Evolutionary conservation across 2,888 invertebrate genomes (phyloP).

Genomic region (Sepiola atlantica): DNA sequence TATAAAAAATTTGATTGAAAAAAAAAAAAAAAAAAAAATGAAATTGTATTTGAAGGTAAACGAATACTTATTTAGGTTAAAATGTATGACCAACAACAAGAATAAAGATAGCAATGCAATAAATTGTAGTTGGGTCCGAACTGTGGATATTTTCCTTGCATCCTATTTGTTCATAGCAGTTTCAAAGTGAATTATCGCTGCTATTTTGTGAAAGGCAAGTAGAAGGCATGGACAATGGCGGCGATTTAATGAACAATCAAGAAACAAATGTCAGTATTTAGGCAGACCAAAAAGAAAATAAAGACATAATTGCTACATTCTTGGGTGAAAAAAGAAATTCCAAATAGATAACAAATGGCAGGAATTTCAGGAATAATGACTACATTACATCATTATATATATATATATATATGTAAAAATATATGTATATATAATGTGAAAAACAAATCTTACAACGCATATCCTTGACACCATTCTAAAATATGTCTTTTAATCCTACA

Average conservation of each 20-base stretch:
- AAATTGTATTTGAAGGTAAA: background rate
- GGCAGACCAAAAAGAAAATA: background rate
- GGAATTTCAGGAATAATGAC: background rate
- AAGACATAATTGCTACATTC: background rate
- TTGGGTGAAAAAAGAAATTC: background rate
- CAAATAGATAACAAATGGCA: constrained; percentile 7
- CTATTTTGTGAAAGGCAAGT: constrained; percentile 7
- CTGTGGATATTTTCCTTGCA: constrained; percentile 5
- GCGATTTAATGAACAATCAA: background rate
- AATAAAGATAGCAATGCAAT: background rate
- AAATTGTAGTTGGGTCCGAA: background rate
- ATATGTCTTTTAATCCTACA: background rate
- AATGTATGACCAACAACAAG: background rate
- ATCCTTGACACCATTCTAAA: background rate
- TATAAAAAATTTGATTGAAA: background rate
- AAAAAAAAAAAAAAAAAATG: background rate
- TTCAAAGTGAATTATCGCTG: background rate
- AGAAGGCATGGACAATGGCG: constrained; percentile 19
- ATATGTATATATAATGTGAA: background rate
- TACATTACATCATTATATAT: background rate
- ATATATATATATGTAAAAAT: background rate
- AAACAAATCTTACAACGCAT: constrained; percentile 3
- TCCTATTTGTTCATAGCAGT: background rate
- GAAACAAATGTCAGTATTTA: background rate
- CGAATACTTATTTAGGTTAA: background rate